phyloP scores from a whole-genome alignment of 2,888 invertebrate species.

The Biston betularia region DNA sequence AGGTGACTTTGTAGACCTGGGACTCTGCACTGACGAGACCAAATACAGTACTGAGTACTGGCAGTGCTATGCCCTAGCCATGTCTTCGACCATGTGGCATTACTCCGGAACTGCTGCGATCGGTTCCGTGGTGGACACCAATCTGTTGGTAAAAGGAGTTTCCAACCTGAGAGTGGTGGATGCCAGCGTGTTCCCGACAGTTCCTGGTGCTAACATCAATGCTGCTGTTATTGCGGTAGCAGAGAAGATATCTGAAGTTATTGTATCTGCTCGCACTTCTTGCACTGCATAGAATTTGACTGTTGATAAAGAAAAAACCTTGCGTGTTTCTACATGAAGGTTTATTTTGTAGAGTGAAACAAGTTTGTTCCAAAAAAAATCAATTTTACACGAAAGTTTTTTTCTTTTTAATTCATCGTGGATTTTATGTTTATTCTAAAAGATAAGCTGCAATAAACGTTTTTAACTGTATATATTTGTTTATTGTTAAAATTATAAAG shows the following conservation, averaged over 20 bases:
- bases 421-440: no score
- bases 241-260: slow-evolving; percentile 60
- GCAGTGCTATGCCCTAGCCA: slow-evolving; percentile 86
- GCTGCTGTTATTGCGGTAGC: slow-evolving; percentile 87
- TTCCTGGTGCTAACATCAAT: slow-evolving; percentile 85
- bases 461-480: no score
- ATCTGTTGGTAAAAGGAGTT: slow-evolving; percentile 80
- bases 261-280: no score
- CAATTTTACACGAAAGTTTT: no score
- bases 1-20: slow-evolving; percentile 42
- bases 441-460: no score
- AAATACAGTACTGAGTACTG: slow-evolving; percentile 85
- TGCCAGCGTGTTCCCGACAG: slow-evolving; percentile 85
- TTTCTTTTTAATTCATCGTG: no score
- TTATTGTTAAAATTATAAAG: no score
- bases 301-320: no score
- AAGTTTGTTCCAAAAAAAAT: no score
- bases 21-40: slow-evolving; percentile 41
- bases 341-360: no score
- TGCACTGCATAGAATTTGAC: no score
- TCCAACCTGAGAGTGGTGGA: slow-evolving; percentile 83
- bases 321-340: no score
- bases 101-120: slow-evolving; percentile 87
- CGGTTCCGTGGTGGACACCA: slow-evolving; percentile 88
- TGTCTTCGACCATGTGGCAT: slow-evolving; percentile 84